Evolutionary conservation across 2,797 vertebrate genomes (phyloP), one percentile per base, ranked within the genome.

Genomic region (Urocyon cinereoargenteus): DNA sequence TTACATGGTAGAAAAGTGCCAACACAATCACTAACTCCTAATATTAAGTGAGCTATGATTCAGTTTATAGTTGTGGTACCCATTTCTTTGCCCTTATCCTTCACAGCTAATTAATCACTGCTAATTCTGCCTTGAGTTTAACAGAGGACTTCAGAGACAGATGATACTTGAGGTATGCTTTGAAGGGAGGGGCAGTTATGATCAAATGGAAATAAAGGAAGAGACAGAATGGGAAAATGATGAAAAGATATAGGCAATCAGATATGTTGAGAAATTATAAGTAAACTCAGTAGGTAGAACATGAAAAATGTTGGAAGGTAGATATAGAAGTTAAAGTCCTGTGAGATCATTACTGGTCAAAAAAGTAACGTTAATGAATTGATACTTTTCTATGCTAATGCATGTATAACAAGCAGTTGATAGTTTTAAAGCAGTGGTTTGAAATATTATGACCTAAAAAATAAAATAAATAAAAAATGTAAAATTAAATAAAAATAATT

Each of bases 151-250:
- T 87, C 26, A 34, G 59, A 34, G 14, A 31, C 75, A 83, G n/a
- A 13, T 49, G 14, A 55, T 45, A 68, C 22, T 19, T 36, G 14
- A 68, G 31, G 31, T 82, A 31, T 59, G 21, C 45, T 53, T 68
- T 84, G 49, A 81, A 87, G 53, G 24, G 19, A 64, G 36, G 8
- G 51, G 22, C 3, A 64, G 13, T 68, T 84, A 64, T 7, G 26
- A 78, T 82, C 49, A 78, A 18, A 15, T 51, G 62, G 86, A 95
- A 90, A 68, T 31, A 64, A 24, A 96, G 45, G 81, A 36, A 90
- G 36, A 57, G 11, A n/a, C 9, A 64, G 40, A 10, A n/a, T 16
- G 34, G 16, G 2, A 18, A 84, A 91, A 72, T 62, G 18, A 36
- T n/a, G 34, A 51, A 66, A 90, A 82, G 61, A 59, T 18, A 19